These are phyloP conservation scores for Monopis laevigella DNA, from an alignment of 2,888 invertebrate species.

Conservation along the genomic window DNA sequence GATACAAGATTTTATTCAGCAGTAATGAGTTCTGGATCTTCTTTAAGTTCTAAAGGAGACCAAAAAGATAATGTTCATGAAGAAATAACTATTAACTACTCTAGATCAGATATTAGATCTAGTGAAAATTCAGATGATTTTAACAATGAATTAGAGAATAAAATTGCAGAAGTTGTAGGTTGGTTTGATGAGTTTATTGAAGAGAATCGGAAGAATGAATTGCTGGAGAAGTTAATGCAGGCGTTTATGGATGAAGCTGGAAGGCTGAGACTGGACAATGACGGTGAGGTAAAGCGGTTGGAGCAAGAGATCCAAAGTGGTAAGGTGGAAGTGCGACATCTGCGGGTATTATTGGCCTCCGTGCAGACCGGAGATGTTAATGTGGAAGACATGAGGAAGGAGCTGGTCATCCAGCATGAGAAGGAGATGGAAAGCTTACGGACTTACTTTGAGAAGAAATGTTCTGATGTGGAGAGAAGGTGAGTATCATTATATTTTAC, in stretches of 20 bases:
- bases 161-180: slow-evolving; percentile 19
- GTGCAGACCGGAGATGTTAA: slow-evolving; percentile 68
- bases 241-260: slow-evolving; percentile 63
- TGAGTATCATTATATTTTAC: slow-evolving; percentile 50
- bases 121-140: slow-evolving; percentile 45
- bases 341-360: slow-evolving; percentile 63
- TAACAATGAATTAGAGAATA: slow-evolving; percentile 45
- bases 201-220: slow-evolving; percentile 47
- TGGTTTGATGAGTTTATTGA: slow-evolving; percentile 38
- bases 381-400: slow-evolving; percentile 63
- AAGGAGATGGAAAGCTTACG: slow-evolving; percentile 82
- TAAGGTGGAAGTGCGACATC: slow-evolving; percentile 62
- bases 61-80: slow-evolving; percentile 56
- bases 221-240: slow-evolving; percentile 66
- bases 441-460: slow-evolving; percentile 83
- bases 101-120: slow-evolving; percentile 46
- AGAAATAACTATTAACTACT: slow-evolving; percentile 52
- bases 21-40: slow-evolving; percentile 45
- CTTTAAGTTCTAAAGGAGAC: slow-evolving; percentile 50
- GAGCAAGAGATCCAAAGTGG: slow-evolving; percentile 63
- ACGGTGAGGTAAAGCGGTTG: slow-evolving; percentile 45
- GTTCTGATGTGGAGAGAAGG: slow-evolving; percentile 82
- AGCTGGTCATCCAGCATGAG: slow-evolving; percentile 72
- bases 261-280: slow-evolving; percentile 47
- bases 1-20: slow-evolving; percentile 54